phyloP scores from a whole-genome alignment of 2,888 invertebrate genomes.

The Platycnemis pennipes region DNA sequence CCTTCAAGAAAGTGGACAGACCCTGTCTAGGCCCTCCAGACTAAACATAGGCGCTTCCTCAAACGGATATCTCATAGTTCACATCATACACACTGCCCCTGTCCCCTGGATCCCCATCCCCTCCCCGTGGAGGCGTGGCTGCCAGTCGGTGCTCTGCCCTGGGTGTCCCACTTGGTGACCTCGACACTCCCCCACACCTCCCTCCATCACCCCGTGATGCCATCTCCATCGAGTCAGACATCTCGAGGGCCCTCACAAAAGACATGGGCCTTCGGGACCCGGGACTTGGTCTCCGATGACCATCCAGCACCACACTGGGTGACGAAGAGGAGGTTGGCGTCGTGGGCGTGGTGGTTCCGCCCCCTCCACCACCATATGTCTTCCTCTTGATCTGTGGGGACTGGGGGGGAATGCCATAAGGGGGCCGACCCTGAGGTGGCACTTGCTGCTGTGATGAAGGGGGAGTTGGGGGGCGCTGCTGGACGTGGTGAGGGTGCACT shows the following conservation, averaged over 20 bases:
- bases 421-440: conserved; percentile 52
- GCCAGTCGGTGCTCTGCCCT: conserved; percentile 74
- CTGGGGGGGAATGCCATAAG: conserved; percentile 77
- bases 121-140: conserved; percentile 72
- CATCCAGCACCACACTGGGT: conserved; percentile 68
- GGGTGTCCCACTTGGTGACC: conserved; percentile 79
- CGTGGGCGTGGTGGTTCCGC: conserved; percentile 79
- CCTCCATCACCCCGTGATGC: conserved; percentile 76
- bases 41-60: conserved; percentile 79
- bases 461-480: conserved; percentile 70
- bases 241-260: conserved; percentile 93
- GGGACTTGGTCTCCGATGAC: conserved; percentile 73
- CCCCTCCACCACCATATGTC: conserved; percentile 75
- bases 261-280: conserved; percentile 88
- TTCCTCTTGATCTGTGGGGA: conserved; percentile 82
- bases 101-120: conserved; percentile 83
- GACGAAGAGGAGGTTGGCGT: conserved; percentile 76
- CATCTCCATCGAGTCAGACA: conserved; percentile 94
- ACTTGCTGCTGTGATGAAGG: not conserved
- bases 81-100: conserved; percentile 95
- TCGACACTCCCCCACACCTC: conserved; percentile 76
- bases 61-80: conserved; percentile 97
- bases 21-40: not conserved
- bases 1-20: not conserved
- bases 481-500: conserved; percentile 74